phyloP scores from a whole-genome alignment of 2,113 vertebrate genomes.

The Xenopus borealis region DNA sequence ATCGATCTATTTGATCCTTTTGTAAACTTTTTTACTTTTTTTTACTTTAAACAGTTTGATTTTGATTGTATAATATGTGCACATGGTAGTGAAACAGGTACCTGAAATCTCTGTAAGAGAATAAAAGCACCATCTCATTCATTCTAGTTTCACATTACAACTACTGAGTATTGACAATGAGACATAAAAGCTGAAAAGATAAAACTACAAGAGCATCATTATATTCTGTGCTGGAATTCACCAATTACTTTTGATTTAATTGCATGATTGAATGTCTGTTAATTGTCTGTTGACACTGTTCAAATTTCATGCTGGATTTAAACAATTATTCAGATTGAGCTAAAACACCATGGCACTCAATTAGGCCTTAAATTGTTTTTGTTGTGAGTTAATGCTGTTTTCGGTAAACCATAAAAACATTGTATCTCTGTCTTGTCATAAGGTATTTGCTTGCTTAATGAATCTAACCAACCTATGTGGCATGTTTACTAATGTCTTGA shows the following conservation, averaged over 20 bases:
- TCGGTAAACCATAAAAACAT: neutral
- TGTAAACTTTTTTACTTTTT: too few species aligned
- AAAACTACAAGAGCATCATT: slow-evolving; percentile 20
- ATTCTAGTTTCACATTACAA: too few species aligned
- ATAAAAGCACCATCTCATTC: too few species aligned
- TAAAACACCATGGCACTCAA: neutral
- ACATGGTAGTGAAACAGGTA: too few species aligned
- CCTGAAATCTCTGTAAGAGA: too few species aligned
- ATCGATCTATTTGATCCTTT: too few species aligned
- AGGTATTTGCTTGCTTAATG: too few species aligned
- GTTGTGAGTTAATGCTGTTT: slow-evolving; percentile 12
- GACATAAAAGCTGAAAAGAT: neutral
- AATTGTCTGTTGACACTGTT: slow-evolving; percentile 54
- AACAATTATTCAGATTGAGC: slow-evolving; percentile 39
- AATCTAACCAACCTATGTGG: too few species aligned
- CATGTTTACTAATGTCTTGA: too few species aligned
- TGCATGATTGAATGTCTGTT: slow-evolving; percentile 45
- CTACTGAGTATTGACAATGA: neutral
- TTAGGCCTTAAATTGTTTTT: slow-evolving; percentile 1
- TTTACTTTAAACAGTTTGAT: too few species aligned
- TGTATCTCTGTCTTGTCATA: neutral
- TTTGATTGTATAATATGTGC: too few species aligned
- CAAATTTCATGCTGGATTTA: slow-evolving; percentile 43
- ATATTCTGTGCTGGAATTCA: slow-evolving; percentile 44
- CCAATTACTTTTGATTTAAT: slow-evolving; percentile 49